These are phyloP conservation scores for Drosophila sp. DNA, from an alignment of 1,140 invertebrate species.

Conservation along the genomic window DNA sequence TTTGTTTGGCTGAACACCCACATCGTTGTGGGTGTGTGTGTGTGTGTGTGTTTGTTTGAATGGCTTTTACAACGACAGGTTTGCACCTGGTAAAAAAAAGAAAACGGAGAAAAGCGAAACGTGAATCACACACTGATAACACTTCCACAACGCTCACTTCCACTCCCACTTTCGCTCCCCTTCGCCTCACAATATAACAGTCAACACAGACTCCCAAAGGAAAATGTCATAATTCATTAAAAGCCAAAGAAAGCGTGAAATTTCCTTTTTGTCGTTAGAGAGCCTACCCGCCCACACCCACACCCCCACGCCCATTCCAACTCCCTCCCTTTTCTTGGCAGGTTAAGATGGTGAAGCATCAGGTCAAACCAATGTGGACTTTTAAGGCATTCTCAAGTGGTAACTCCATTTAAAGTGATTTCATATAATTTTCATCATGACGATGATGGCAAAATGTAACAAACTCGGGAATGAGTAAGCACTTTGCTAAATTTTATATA, in stretches of 20 bases:
- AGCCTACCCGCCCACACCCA: too few species aligned
- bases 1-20: slow-evolving; percentile 32
- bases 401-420: slow-evolving; percentile 41
- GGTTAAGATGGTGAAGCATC: slow-evolving; percentile 1
- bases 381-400: slow-evolving; percentile 30
- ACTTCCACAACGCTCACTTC: slow-evolving; percentile 3
- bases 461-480: background rate
- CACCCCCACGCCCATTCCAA: slow-evolving; percentile 1
- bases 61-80: slow-evolving; percentile 52
- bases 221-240: slow-evolving; percentile 80
- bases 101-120: slow-evolving; percentile 29
- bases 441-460: background rate
- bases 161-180: background rate
- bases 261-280: slow-evolving; percentile 37
- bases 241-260: slow-evolving; percentile 65
- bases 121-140: slow-evolving; percentile 50
- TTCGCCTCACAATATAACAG: slow-evolving; percentile 13
- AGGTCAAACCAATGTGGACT: slow-evolving; percentile 24
- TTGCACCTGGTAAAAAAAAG: slow-evolving; percentile 54
- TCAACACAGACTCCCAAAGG: slow-evolving; percentile 33
- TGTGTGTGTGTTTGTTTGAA: slow-evolving; percentile 11
- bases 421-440: slow-evolving; percentile 7
- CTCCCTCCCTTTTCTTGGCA: background rate
- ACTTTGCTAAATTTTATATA: slow-evolving; percentile 3
- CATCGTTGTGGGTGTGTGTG: background rate